Evolutionary conservation across 2,888 invertebrate genomes (phyloP), one percentile per base, ranked within the genome.

Genomic region (Cetonia aurata): DNA sequence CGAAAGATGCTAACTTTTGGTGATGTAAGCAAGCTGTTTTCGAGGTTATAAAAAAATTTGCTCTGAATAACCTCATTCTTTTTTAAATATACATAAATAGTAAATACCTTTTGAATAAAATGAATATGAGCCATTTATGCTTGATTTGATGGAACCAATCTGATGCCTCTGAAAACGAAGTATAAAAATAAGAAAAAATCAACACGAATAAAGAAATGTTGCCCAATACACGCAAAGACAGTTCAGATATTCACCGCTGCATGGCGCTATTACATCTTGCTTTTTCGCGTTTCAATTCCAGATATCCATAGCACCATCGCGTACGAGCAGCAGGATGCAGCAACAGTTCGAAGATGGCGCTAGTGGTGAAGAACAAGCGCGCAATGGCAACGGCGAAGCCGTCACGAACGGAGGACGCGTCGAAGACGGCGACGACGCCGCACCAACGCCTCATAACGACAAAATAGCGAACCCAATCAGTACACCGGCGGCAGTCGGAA

Each of bases 301-400:
- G 74, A 74, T 83, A 81, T 81, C 84, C 70, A 82, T 83, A 77
- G 83, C 81, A 77, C 83, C 83, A 72, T 85, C 84, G 75, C 83
- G 84, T 70, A 78, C 82, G 72, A 71, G 78, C 59, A 80, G 81
- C 76, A 79, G 83, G 72, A 81, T 84, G 80, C 84, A 85, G 75
- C 84, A 84, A 74, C 82, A 70, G 59, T 67, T 80, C 68, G 48
- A 69, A 46, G 71, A 87, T 85, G 89, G 86, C 84, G 86, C 79
- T 82, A 76, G 75, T 72, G 76, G 75, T 71, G 80, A 78, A 70
- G 80, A 81, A 72, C 79, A 79, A 50, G 57, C 57, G 60, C 74
- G 71, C 71, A 72, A 70, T 70, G 72, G 67, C 71, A 80, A 78
- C 60, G 81, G 69, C 71, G 75, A 70, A 69, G 73, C 75, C 83